Evolutionary conservation across 2,113 vertebrate species (phyloP).

Genomic region (Heloderma charlesbogerti): DNA sequence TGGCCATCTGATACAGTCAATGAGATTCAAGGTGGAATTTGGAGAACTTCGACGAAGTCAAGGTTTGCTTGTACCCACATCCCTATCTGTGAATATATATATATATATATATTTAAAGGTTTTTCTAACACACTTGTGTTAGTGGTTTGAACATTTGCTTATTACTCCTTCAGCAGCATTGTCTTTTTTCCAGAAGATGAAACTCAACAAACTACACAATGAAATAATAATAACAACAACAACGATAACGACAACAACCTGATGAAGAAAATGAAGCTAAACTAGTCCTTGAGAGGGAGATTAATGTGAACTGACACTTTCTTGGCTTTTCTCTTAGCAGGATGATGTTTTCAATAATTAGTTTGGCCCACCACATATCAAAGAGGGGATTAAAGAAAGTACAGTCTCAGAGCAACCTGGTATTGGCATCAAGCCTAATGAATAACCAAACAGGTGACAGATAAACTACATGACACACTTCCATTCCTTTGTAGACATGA

Average conservation of each 20-base stretch:
- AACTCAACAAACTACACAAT: background rate
- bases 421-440: slow-evolving; percentile 11
- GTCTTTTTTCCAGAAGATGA: background rate
- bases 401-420: slow-evolving; percentile 4
- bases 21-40: too few relatives aligned
- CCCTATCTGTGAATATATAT: background rate
- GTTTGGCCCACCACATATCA: slow-evolving; percentile 1
- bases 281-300: background rate
- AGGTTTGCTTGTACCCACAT: too few relatives aligned
- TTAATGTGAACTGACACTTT: slow-evolving; percentile 32
- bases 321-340: slow-evolving; percentile 11
- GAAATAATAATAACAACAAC: background rate
- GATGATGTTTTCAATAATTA: slow-evolving; percentile 33
- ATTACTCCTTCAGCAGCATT: background rate
- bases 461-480: background rate
- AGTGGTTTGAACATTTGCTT: background rate
- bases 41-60: too few relatives aligned
- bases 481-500: background rate
- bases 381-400: slow-evolving; percentile 6
- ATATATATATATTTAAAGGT: background rate
- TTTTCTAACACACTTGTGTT: background rate
- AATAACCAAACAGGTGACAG: slow-evolving; percentile 13
- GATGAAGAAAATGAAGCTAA: slow-evolving; percentile 25
- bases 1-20: background rate
- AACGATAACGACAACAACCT: background rate